Evolutionary conservation across 2,113 vertebrate species (phyloP), one percentile per base, ranked within the genome.

Genomic region (Lonchura striata): DNA sequence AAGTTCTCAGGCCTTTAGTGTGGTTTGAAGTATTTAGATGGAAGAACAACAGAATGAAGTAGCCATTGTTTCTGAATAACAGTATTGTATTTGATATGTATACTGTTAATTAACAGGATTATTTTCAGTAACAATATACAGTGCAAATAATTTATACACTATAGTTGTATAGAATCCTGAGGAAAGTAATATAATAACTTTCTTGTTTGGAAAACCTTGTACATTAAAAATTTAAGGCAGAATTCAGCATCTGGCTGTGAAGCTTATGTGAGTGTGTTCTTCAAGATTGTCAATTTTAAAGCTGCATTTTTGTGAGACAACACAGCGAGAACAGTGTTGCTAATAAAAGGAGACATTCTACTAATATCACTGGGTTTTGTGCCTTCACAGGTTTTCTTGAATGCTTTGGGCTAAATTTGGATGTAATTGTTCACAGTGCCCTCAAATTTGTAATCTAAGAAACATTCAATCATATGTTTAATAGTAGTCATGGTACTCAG

Each of bases 321-420:
- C 25, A 15, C 25, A 50, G 46, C 0, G 0, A 75, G 46, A 76
- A 10, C 27, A 22, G 11, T 3, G 7, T 15, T 82, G 23, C 28
- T 82, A 44, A 33, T 44, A 50, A 53, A 76, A 21, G 44, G 31
- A 77, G 30, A 17, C 1, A 4, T 63, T 42, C 13, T 13, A 41
- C 22, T 27, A 19, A 1, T 39, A 37, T 42, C 27, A 12, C 71
- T 39, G 54, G 31, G 37, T 9, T 72, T 57, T 53, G 15, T 37
- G 42, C 6, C 24, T 77, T 72, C 24, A 13, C 31, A 12, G 24
- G 56, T 47, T 75, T 85, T 23, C 35, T 22, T 52, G 21, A 78
- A 39, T 31, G 49, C 5, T 57, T 71, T 57, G 21, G 41, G 15
- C 71, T 77, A 39, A 41, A 82, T 90, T 61, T 31, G 33, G 13